A percentile compares a stretch with the other conserved stretches of the same genome.
Evolutionary conservation across 2,797 vertebrate genomes (phyloP).

Genomic region (Erithacus rubecula): DNA sequence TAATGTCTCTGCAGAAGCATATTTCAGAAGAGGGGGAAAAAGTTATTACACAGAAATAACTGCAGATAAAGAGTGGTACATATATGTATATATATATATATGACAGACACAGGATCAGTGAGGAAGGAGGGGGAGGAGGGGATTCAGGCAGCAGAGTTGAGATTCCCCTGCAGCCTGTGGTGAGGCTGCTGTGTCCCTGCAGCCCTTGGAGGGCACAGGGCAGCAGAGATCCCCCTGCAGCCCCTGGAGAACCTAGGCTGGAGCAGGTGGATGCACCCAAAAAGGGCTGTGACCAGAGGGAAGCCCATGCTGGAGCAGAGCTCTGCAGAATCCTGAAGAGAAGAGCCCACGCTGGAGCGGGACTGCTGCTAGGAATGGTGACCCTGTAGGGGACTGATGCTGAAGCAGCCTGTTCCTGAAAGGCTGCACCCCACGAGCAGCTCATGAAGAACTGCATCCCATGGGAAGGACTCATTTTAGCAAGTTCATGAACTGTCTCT

Average conservation of each 20-base stretch:
- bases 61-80: background rate
- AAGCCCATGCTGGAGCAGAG: background rate
- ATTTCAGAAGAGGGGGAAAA: fast-evolving
- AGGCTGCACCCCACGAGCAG: background rate
- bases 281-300: background rate
- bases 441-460: background rate
- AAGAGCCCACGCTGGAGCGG: background rate
- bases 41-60: background rate
- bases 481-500: background rate
- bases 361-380: background rate
- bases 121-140: background rate
- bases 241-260: background rate
- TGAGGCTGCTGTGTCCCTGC: background rate
- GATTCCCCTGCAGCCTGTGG: background rate
- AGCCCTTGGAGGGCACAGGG: background rate
- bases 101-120: background rate
- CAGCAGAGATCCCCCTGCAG: background rate
- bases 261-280: background rate
- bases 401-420: background rate
- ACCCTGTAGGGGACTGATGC: too few species aligned
- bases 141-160: background rate
- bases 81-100: too few species aligned
- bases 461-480: background rate
- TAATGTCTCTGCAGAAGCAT: background rate
- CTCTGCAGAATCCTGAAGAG: background rate